Conservation (phyloP, 1,140 invertebrate genomes). For the Solenopsis invicta region DNA sequence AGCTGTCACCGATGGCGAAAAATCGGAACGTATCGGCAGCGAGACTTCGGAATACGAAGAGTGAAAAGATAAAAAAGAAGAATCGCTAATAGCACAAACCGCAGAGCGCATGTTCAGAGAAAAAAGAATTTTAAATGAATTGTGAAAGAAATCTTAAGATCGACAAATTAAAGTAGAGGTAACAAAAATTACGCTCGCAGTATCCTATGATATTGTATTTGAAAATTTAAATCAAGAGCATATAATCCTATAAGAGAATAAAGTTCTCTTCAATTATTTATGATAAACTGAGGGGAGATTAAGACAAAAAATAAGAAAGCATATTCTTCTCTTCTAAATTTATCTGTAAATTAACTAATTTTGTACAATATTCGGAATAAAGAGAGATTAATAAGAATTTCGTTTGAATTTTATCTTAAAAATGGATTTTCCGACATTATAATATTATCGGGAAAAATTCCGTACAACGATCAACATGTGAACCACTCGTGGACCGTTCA, state of each 20-base stretch:
- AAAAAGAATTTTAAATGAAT: neutral
- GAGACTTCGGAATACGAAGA: slow-evolving; percentile 35
- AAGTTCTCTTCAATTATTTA: neutral
- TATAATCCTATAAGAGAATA: neutral
- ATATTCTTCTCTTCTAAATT: neutral
- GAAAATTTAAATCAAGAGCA: neutral
- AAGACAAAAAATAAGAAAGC: neutral
- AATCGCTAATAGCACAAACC: slow-evolving; percentile 39
- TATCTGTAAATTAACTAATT: neutral
- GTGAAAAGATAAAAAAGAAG: slow-evolving; percentile 49
- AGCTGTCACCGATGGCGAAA: slow-evolving; percentile 64
- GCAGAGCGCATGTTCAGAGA: neutral
- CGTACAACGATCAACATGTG: neutral
- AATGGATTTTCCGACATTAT: neutral
- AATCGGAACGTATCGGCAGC: slow-evolving; percentile 62
- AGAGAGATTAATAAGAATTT: neutral
- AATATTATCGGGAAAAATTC: neutral
- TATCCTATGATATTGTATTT: neutral
- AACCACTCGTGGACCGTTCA: neutral
- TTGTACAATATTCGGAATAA: neutral
- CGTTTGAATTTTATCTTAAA: neutral
- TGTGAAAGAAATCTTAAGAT: neutral
- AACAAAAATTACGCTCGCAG: neutral
- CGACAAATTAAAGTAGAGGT: neutral
- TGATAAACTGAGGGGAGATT: neutral